Evolutionary conservation across 1,140 invertebrate species (phyloP), one percentile per base, ranked within the genome.

Genomic region (Centruroides sculpturatus): DNA sequence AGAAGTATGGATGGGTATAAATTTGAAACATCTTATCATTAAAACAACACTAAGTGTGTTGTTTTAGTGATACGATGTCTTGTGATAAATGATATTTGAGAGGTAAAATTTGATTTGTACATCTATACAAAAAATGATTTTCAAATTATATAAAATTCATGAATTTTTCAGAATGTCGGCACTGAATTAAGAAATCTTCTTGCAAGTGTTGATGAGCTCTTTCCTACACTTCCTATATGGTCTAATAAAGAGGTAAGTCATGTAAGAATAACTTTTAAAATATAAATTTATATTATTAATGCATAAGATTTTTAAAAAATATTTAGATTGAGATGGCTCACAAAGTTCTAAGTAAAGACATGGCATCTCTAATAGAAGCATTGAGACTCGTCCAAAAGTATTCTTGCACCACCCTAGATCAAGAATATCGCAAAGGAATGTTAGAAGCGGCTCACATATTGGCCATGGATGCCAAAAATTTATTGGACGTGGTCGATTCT

Each of bases 401-500:
- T 72, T 83, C 81, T 65, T 80, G 82, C n/a, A 96, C 92, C 9
- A 91, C 91, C 6, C 75, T 96, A 59, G 90, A 96, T 75, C 82
- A 81, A 35, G 90, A 95, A 72, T 97, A 96, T 71, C 83, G 87
- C 73, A 95, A 92, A 87, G 85, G 83, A 70, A 95, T 98, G 92
- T 77, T 97, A 59, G 86, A 89, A 65, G 87, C 93, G 0, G 92
- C 91, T 34, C 93, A 97, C 73, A 83, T 93, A 11, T 74, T 98
- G 11, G 93, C 93, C 3, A 92, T 97, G 86, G 91, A 98, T 77
- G 90, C 92, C 0, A 98, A 98, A 76, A 94, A 96, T 76, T 78
- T 98, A 0, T 78, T 97, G 23, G 93, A 97, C 72, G 89, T 93
- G 0, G 87, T 97, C 4, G 92, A 97, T 75, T 84, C 85, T n/a